Evolutionary conservation across 2,888 invertebrate species (phyloP).

Genomic region (Villa cingulata): DNA sequence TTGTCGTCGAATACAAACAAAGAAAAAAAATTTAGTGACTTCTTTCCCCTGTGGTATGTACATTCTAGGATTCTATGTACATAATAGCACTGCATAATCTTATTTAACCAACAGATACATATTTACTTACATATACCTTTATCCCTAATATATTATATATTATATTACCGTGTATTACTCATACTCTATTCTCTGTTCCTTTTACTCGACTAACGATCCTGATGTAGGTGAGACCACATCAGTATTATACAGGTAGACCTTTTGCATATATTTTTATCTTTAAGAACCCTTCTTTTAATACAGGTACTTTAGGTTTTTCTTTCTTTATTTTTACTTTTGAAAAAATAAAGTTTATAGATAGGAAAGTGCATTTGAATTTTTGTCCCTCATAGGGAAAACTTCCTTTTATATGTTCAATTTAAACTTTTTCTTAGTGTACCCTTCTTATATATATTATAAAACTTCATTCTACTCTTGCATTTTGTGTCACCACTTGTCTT

Average conservation of each 20-base stretch:
- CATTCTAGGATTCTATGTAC: no score
- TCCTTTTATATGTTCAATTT: neutral
- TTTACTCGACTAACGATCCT: neutral
- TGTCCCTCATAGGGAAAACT: slow-evolving; percentile 5
- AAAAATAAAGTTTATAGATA: slow-evolving; percentile 7
- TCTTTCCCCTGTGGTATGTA: no score
- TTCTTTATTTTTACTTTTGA: slow-evolving; percentile 4
- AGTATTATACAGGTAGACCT: neutral
- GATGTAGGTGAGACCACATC: neutral
- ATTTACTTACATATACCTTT: no score
- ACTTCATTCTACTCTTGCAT: neutral
- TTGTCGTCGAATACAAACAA: slow-evolving; percentile 1
- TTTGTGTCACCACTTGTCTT: neutral
- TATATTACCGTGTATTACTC: neutral
- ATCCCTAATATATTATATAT: neutral
- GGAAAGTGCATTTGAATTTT: slow-evolving; percentile 9
- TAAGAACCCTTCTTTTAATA: slow-evolving; percentile 7
- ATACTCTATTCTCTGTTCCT: neutral
- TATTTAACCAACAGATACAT: no score
- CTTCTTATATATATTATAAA: neutral
- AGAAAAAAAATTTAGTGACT: neutral
- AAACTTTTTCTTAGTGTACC: neutral
- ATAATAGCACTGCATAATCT: no score
- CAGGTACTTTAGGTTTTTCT: no score
- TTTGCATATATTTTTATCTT: slow-evolving; percentile 9